These are phyloP conservation scores for Eupithecia tripunctaria DNA, from an alignment of 2,888 invertebrate species.

Conservation along the genomic window DNA sequence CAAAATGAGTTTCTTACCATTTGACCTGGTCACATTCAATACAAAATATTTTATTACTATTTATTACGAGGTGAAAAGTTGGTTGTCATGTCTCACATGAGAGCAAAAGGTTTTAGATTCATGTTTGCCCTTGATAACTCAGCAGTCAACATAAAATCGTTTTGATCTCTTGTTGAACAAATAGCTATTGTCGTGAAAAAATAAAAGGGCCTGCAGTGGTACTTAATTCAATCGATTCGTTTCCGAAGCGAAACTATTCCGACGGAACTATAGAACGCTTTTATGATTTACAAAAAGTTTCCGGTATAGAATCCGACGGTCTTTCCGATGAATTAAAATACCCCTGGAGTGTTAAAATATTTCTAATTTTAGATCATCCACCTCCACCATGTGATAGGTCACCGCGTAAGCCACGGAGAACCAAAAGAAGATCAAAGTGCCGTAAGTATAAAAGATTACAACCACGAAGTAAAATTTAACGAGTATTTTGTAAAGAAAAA, in stretches of 20 bases:
- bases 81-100: too few species aligned
- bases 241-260: too few species aligned
- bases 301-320: too few species aligned
- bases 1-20: not conserved
- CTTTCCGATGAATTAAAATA: too few species aligned
- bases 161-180: not conserved
- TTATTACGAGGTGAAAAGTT: too few species aligned
- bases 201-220: not conserved
- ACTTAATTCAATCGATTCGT: too few species aligned
- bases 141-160: not conserved
- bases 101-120: too few species aligned
- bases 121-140: too few species aligned
- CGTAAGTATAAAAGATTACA: constrained; percentile 2
- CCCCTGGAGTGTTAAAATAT: too few species aligned
- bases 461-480: not conserved
- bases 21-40: not conserved
- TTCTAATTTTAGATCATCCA: not conserved
- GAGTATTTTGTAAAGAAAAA: not conserved
- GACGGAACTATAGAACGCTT: too few species aligned
- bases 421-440: not conserved
- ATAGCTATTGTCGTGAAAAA: not conserved
- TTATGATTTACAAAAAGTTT: too few species aligned
- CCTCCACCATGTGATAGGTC: not conserved
- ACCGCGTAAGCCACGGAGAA: not conserved
- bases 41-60: not conserved